Evolutionary conservation across 2,797 vertebrate species (phyloP).

Genomic region (Poecilia gillii): DNA sequence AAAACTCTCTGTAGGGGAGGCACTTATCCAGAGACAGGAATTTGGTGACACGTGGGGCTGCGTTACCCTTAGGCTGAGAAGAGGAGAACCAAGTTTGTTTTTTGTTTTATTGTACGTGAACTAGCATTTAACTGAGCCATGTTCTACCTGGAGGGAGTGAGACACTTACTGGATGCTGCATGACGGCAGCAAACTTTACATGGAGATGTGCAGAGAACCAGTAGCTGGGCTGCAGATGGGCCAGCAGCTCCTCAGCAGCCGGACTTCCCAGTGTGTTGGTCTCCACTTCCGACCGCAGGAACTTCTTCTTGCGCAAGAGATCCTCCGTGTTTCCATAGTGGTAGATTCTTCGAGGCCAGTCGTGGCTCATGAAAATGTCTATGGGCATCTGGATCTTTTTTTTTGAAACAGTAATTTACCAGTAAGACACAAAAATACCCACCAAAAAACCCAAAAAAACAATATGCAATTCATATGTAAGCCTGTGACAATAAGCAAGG

Average conservation of each 20-base stretch:
- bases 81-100: background rate
- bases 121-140: background rate
- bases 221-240: constrained; percentile 91
- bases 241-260: constrained; percentile 90
- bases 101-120: background rate
- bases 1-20: constrained; percentile 92
- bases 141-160: background rate
- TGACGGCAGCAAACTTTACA: constrained; percentile 95
- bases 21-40: constrained; percentile 99
- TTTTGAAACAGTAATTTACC: constrained; percentile 5
- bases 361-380: constrained; percentile 95
- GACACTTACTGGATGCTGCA: constrained; percentile 88
- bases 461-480: background rate
- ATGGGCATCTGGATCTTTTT: constrained; percentile 89
- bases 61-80: constrained; percentile 73
- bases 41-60: constrained; percentile 89
- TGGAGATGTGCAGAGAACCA: constrained; percentile 99
- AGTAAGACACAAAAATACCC: background rate
- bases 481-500: too few relatives aligned
- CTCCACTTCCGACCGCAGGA: constrained; percentile 93
- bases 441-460: too few relatives aligned
- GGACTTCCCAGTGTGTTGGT: constrained; percentile 91
- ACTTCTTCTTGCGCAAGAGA: constrained; percentile 90
- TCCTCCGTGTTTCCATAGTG: constrained; percentile 91
- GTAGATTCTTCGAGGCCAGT: constrained; percentile 97